Conservation (phyloP, 2,888 invertebrate genomes). For the Syritta pipiens region DNA sequence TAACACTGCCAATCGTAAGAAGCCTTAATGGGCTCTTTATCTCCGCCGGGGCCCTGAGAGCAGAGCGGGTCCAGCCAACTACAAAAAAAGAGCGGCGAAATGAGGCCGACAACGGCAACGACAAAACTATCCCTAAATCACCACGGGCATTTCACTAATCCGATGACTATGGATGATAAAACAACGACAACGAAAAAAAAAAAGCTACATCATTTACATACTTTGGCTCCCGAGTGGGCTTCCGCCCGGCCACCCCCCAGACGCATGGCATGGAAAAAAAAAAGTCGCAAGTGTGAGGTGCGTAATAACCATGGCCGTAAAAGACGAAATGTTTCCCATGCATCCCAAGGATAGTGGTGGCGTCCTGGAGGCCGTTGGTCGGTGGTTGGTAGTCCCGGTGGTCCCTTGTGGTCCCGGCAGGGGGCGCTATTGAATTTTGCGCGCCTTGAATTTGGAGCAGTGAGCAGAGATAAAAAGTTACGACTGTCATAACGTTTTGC, state of each 20-base stretch:
- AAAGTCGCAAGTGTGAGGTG: slow-evolving; percentile 28
- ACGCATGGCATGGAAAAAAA: not conserved
- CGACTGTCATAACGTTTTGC: slow-evolving; percentile 50
- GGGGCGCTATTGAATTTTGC: slow-evolving; percentile 16
- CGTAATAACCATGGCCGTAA: slow-evolving; percentile 48
- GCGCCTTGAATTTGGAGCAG: slow-evolving; percentile 36
- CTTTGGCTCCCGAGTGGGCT: not conserved
- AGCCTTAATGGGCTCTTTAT: slow-evolving; percentile 60
- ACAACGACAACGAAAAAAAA: too few relatives aligned
- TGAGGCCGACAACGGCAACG: too few relatives aligned
- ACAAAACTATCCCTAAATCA: too few relatives aligned
- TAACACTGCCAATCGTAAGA: slow-evolving; percentile 60
- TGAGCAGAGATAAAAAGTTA: slow-evolving; percentile 54
- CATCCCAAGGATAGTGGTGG: slow-evolving; percentile 46
- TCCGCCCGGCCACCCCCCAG: not conserved
- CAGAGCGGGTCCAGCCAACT: not conserved
- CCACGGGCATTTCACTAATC: too few relatives aligned
- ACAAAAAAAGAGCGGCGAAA: too few relatives aligned
- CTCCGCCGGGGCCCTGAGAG: slow-evolving; percentile 6
- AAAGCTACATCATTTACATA: slow-evolving; percentile 41
- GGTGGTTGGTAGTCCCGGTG: too few relatives aligned
- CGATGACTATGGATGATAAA: too few relatives aligned
- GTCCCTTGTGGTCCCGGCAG: not conserved
- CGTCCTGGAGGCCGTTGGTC: too few relatives aligned
- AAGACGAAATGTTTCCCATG: slow-evolving; percentile 50